Evolutionary conservation across 2,113 vertebrate species (phyloP).

Genomic region (Morone saxatilis): DNA sequence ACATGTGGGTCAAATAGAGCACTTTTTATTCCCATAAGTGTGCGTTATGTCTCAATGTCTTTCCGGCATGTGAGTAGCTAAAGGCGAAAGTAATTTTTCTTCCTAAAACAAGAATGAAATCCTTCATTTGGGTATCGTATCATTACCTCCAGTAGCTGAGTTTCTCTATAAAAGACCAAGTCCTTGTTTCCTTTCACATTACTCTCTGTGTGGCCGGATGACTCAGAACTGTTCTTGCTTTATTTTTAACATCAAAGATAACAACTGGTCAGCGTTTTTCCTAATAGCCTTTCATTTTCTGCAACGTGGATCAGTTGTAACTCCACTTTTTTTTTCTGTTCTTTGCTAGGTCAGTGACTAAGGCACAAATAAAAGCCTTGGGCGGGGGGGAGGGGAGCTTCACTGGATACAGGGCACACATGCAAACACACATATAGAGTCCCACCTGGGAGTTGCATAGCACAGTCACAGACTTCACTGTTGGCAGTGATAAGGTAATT

Average conservation of each 20-base stretch:
- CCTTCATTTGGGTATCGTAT: neutral
- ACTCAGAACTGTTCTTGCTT: slow-evolving; percentile 44
- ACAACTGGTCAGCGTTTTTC: slow-evolving; percentile 41
- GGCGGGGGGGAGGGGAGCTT: slow-evolving; percentile 31
- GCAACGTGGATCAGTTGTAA: neutral
- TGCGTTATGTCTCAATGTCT: neutral
- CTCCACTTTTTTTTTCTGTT: neutral
- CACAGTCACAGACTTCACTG: slow-evolving; percentile 45
- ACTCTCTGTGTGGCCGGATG: slow-evolving; percentile 7
- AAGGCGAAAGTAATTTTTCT: neutral
- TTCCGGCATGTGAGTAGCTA: neutral
- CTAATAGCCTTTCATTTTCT: slow-evolving; percentile 28
- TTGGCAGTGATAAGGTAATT: slow-evolving; percentile 49
- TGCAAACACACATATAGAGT: slow-evolving; percentile 41
- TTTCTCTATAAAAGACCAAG: slow-evolving; percentile 17
- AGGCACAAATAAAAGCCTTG: slow-evolving; percentile 51
- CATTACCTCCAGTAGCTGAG: slow-evolving; percentile 12
- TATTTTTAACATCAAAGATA: slow-evolving; percentile 60
- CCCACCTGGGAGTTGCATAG: slow-evolving; percentile 62
- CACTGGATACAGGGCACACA: slow-evolving; percentile 32
- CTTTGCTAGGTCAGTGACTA: slow-evolving; percentile 65
- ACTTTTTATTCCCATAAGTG: neutral
- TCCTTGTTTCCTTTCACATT: slow-evolving; percentile 16
- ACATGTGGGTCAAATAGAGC: neutral
- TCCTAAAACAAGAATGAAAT: neutral